Evolutionary conservation across 2,113 vertebrate genomes (phyloP), one percentile per base, ranked within the genome.

Genomic region (Oreochromis spilurus): DNA sequence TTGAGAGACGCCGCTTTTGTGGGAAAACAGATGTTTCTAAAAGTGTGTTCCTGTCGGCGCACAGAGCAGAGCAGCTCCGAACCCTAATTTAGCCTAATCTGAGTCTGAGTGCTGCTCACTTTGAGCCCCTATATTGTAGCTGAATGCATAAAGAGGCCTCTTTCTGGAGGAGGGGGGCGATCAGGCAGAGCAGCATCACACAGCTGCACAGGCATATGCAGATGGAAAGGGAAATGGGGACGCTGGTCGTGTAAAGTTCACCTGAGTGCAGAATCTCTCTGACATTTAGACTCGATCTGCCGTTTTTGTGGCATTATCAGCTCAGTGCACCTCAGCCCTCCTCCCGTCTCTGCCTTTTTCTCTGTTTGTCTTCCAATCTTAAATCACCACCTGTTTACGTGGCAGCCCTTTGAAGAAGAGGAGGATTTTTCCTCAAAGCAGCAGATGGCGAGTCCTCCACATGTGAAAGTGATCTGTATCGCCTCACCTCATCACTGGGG

Each of bases 341-440:
- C 70, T 48, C 40, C 13, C 3, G 7, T 31, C 82, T 11, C 16
- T 14, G 16, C 16, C 38, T 82, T 84, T 40, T 34, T 13, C 34
- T 70, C 16, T 70, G 87, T 84, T 84, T 82, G 87, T 89, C 79
- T 82, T 81, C 43, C 29, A 1, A 72, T 86, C 79, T n/a, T 31
- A 86, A 50, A 43, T 38, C 43, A 6, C 81, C 87, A 50, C 70
- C 58, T 80, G 70, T 85, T 85, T 5, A 78, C 19, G 43, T 84
- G 77, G 26, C 62, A 82, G 9, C 79, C 34, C 83, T 86, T 81
- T 77, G 26, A 77, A 31, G 16, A 50, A 19, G 16, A 43, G 6
- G 55, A 17, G 4, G 48, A 5, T 54, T 79, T 40, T 53, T 75
- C 34, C 45, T 60, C 60, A 77, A 77, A 77, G 45, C 70, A 75